These are phyloP conservation scores for Notolabrus celidotus DNA, from an alignment of 2,797 vertebrate species.

Conservation along the genomic window DNA sequence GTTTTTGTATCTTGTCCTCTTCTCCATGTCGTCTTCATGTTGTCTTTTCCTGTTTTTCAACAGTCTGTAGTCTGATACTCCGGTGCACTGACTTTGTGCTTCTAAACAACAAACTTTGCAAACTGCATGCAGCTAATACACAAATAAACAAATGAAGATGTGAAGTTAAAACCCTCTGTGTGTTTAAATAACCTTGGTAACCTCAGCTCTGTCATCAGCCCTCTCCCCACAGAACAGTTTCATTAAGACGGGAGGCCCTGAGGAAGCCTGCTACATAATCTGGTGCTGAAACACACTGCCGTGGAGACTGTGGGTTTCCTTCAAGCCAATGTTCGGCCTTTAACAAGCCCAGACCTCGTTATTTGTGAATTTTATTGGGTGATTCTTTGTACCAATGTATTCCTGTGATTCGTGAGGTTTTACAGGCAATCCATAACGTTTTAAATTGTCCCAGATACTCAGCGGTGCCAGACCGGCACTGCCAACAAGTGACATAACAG, in stretches of 20 bases:
- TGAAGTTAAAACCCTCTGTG: slow-evolving; percentile 3
- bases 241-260: slow-evolving; percentile 14
- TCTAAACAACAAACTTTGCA: background rate
- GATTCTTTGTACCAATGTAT: slow-evolving; percentile 41
- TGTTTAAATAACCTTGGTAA: slow-evolving; percentile 31
- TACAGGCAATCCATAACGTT: slow-evolving; percentile 25
- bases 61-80: too few species aligned
- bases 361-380: slow-evolving; percentile 32
- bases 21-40: too few species aligned
- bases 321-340: slow-evolving; percentile 2
- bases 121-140: background rate
- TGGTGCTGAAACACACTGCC: slow-evolving; percentile 18
- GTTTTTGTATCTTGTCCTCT: too few species aligned
- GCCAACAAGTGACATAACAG: slow-evolving; percentile 24
- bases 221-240: slow-evolving; percentile 5
- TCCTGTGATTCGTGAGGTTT: slow-evolving; percentile 25
- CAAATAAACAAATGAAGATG: background rate
- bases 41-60: too few species aligned
- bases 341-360: slow-evolving; percentile 42
- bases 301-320: slow-evolving; percentile 8
- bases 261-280: slow-evolving; percentile 11
- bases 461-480: slow-evolving; percentile 3
- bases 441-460: slow-evolving; percentile 20
- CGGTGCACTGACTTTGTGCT: background rate
- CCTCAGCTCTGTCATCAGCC: slow-evolving; percentile 19